Base-by-base conservation (phyloP, 92 coral and sea anemone genomes). In the Galaxea fascicularis region DNA sequence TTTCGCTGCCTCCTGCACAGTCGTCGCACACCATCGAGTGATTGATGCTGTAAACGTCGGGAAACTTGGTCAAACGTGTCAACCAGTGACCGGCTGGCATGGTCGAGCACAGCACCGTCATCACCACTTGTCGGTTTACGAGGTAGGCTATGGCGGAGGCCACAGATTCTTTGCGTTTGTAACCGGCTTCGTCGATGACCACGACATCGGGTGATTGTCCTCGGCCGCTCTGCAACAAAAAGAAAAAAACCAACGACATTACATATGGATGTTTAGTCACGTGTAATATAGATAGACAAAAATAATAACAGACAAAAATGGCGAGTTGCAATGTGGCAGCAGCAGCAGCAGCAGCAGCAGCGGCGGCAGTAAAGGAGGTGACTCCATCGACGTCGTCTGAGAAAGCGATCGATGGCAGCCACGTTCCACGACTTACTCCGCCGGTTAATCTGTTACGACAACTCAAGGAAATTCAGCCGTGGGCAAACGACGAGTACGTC, bases 71-170 rank as follows among this genome's bases (percentile, higher is more conserved):
- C 51, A 76, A 20, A 9, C 56, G 81, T 69, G 30, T 76, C 69
- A 76, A 11, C 81, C 81, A 76, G 68, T 76, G 81, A 28, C 54
- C 81, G 11, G 29, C 53, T 24, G 68, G 69, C 81, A 76, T 76
- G 53, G 81, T 57, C 10, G 81, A 76, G 22, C 81, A 76, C 69
- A 76, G 56, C 18, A 76, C 25, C 25, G 81, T 57, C 81, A 76
- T 57, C 31, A 29, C 51, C 17, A 57, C 69, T 0, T 31, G 31
- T 9, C 53, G 18, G 1, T 57, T 76, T 27, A 58, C 30, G 31
- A 41, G 22, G 28, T 76, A 76, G 28, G 81, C 69, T 17, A 76
- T 57, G 30, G 81, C 11, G 53, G 81, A 76, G 4, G 81, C 81
- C 26, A 76, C 81, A 4, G 81, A 25, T 25, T n/a, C 31, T 10